phyloP scores from a whole-genome alignment of 2,888 invertebrate genomes.

The Plebejus argus region DNA sequence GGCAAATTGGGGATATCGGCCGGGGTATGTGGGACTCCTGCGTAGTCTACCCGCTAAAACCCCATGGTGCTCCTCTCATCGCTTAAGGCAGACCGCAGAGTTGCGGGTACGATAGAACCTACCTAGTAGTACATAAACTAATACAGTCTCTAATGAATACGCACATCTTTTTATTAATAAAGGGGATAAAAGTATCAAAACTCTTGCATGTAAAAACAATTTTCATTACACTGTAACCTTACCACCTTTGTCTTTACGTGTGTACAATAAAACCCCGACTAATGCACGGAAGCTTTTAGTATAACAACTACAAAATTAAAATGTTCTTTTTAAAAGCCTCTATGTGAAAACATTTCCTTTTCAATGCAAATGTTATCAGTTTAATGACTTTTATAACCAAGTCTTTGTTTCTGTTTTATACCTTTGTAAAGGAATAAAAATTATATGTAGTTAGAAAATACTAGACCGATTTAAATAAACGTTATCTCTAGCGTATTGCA shows the following conservation, averaged over 20 bases:
- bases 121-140: too few species aligned
- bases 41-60: too few species aligned
- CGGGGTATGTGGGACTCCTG: too few species aligned
- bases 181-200: background rate
- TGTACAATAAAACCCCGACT: background rate
- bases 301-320: conserved; percentile 3
- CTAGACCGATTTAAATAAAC: too few species aligned
- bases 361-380: conserved; percentile 1
- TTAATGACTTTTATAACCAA: background rate
- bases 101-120: too few species aligned
- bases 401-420: background rate
- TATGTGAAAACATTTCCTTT: conserved; percentile 1
- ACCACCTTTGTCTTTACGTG: background rate
- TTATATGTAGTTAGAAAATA: too few species aligned
- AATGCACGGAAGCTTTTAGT: background rate
- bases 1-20: too few species aligned
- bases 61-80: too few species aligned
- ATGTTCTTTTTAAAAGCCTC: conserved; percentile 2
- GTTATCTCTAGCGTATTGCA: too few species aligned
- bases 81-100: too few species aligned
- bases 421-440: background rate
- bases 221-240: background rate
- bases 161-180: background rate
- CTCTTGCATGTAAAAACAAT: conserved; percentile 1
- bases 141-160: too few species aligned